These are phyloP conservation scores for Pelecanoides urinatrix DNA, from an alignment of 2,113 vertebrate genomes.

Conservation along the genomic window DNA sequence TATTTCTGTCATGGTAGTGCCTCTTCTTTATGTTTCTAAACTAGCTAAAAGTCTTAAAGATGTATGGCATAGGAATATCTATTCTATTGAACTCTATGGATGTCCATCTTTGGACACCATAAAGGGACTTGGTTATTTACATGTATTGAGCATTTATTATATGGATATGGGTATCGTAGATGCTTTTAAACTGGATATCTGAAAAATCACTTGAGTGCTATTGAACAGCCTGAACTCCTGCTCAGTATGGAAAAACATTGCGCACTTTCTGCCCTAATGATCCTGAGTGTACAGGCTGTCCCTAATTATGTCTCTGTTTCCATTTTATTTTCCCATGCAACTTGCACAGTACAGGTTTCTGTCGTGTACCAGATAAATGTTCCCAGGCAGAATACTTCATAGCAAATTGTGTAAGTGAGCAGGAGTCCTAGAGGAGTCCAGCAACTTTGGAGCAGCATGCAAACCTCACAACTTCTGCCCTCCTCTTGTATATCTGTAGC, in stretches of 20 bases:
- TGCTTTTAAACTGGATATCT: background rate
- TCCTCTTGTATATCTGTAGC: background rate
- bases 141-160: background rate
- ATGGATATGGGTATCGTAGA: background rate
- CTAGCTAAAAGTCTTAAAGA: background rate
- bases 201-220: background rate
- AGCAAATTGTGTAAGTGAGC: background rate
- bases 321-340: background rate
- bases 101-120: background rate
- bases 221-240: background rate
- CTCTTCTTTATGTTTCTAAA: background rate
- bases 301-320: background rate
- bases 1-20: background rate
- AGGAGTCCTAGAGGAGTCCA: background rate
- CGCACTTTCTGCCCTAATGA: background rate
- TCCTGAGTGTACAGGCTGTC: background rate
- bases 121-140: background rate
- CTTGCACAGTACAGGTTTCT: background rate
- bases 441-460: background rate
- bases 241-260: background rate
- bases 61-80: background rate
- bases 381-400: background rate
- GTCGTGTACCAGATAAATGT: background rate
- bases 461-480: background rate
- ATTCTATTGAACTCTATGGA: accelerated